Evolutionary conservation across 2,113 vertebrate genomes (phyloP), one percentile per base, ranked within the genome.

Genomic region (Zootoca vivipara): DNA sequence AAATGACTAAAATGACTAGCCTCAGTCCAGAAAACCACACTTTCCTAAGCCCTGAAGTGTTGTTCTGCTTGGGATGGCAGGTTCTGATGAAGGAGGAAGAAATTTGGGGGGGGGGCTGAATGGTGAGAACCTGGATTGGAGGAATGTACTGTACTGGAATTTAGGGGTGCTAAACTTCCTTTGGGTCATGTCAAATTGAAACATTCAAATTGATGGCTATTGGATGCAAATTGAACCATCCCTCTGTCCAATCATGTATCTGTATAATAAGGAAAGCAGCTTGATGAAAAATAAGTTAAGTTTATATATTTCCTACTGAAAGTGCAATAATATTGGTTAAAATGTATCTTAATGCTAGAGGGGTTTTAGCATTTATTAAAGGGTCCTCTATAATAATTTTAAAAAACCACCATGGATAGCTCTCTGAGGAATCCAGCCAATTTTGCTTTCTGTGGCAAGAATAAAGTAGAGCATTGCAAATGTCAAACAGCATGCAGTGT

Each of bases 381-480:
- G 88, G 94, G 86, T 95, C 93, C 95, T 87, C 94, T 91, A 78
- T 94, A 85, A 94, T 52, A 52, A 52, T 52, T 52, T 52, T 52
- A 95, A 91, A 93, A 87, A 75, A 64, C 40, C 93, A 65, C 78
- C 75, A 72, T 89, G 87, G 89, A 82, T 90, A 85, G 92, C 91
- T 96, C 93, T 94, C 93, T 22, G 83, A 96, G 96, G 96, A 95
- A 92, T 95, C 87, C 69, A 93, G 92, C 87, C 91, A 93, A 95
- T 96, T 96, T 96, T 94, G 85, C 90, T 91, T 92, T 89, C 90
- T 94, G 90, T 95, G 94, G 94, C 91, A 95, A 93, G 94, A 93
- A 72, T 79, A 87, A 95, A 89, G 90, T 86, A 85, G 88, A 92
- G 87, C 84, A 90, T 46, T 94, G 87, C 90, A 91, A 96, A 96